Base-by-base conservation (phyloP, 92 coral and sea anemone species). In the Meandrina meandrites region DNA sequence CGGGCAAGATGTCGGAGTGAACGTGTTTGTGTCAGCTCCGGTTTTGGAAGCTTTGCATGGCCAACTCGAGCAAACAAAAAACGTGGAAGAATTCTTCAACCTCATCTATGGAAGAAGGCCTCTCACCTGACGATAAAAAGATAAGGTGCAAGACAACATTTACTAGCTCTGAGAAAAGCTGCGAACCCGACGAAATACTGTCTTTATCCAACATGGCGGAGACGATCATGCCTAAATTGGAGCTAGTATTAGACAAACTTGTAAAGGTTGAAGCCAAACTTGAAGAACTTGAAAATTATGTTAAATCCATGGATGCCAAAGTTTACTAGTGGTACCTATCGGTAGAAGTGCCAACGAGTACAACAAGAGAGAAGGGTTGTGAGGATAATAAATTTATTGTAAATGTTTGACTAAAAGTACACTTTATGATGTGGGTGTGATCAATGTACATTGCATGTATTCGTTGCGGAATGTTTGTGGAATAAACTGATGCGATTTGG, bases 1-100 rank as follows among this genome's bases (percentile, higher is more conserved):
- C 16, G 50, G 78, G 51, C 78, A 74, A 74, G 19, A 74, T 74
- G 78, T 12, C 75, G 16, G 31, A 9, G 75, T 70, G 15, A 21
- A 70, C 75, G 35, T 70, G 75, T 70, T 34, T 27, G 32, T 70
- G 75, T 6, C 75, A 70, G 75, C 75, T 70, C 35, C 75, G 48
- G 27, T 13, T 35, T 74, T 74, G 27, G 78, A 31, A 7, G 18
- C 16, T 34, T 15, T 74, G 50, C 18, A 74, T 74, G 78, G 78
- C 78, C 78, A 19, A 34, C 5, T 31, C n/a, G 4, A 34, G 5
- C 50, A 74, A 74, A 74, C 50, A 27, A 74, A 74, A 74, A 74
- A 42, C 50, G 1, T 74, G 78, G 22, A 35, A 74, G 18, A 31
- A 50, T 35, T 17, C 50, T 34, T 74, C 53, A 74, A 74, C 78